Percentiles rank a stretch among this genome's conserved stretches.
phyloP scores from a whole-genome alignment of 2,888 invertebrate species.

The Drosophila kokeensis region DNA sequence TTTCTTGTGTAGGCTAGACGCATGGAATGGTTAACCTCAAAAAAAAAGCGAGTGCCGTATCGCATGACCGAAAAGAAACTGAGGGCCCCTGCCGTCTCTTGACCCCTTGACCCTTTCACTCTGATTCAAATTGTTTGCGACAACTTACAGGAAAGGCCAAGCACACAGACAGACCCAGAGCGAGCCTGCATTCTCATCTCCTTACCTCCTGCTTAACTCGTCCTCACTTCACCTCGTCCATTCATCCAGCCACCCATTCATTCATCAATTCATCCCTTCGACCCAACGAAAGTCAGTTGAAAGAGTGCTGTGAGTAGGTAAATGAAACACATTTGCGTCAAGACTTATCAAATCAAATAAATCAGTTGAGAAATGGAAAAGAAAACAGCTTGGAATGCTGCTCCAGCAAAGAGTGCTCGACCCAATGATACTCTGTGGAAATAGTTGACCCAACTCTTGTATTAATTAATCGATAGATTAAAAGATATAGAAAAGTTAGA shows the following conservation, averaged over 20 bases:
- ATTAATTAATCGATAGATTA: background rate
- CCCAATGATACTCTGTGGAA: constrained; percentile 5
- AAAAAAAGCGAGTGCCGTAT: constrained; percentile 26
- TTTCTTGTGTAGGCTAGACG: background rate
- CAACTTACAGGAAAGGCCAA: constrained; percentile 33
- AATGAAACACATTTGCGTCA: constrained; percentile 73
- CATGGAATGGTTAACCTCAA: too few relatives aligned
- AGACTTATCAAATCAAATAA: constrained; percentile 74
- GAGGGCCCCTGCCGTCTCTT: background rate
- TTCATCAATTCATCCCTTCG: constrained; percentile 3
- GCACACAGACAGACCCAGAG: constrained; percentile 10
- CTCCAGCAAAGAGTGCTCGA: too few relatives aligned
- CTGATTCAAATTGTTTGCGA: constrained; percentile 38
- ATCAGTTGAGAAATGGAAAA: constrained; percentile 47
- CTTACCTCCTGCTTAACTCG: background rate
- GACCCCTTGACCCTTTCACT: constrained; percentile 35
- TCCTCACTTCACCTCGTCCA: background rate
- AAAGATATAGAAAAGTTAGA: background rate
- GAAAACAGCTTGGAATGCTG: constrained; percentile 7
- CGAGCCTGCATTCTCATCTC: background rate
- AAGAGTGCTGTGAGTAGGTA: constrained; percentile 36
- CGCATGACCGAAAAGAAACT: constrained; percentile 33
- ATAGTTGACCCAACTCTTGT: background rate
- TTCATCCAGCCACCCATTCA: background rate
- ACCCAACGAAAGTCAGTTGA: constrained; percentile 14